Percentiles rank a stretch among this genome's conserved stretches.
Evolutionary conservation across 2,888 invertebrate genomes (phyloP).

Genomic region (Polyommatus iphigenia): DNA sequence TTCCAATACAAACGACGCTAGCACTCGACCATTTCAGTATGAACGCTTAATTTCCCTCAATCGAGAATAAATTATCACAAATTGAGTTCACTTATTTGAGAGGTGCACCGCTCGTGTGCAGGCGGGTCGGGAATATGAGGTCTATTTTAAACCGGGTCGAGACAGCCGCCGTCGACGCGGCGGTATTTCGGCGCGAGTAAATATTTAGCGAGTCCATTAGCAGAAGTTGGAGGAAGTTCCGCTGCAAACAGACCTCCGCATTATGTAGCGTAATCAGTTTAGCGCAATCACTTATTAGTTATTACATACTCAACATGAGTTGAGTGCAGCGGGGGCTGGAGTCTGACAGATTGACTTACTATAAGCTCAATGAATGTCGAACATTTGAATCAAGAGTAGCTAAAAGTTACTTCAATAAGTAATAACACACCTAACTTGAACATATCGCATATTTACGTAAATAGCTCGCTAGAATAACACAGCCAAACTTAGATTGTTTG

Average conservation of each 20-base stretch:
- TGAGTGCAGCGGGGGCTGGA: background rate
- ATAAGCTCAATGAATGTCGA: background rate
- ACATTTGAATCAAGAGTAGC: background rate
- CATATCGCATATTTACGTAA: background rate
- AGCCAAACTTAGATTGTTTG: background rate
- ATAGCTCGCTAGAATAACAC: background rate
- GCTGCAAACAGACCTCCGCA: background rate
- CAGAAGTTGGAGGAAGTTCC: background rate
- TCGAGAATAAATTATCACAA: background rate
- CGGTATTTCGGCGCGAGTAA: background rate
- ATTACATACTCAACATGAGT: background rate
- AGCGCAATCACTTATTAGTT: background rate
- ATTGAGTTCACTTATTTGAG: background rate
- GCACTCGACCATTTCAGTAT: background rate
- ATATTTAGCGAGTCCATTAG: constrained; percentile 5
- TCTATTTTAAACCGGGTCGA: background rate
- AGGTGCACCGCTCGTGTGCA: background rate
- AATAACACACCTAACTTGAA: background rate
- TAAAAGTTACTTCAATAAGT: background rate
- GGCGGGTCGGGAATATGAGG: background rate
- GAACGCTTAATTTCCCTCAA: background rate
- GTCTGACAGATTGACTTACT: background rate
- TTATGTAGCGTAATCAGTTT: background rate
- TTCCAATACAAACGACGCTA: background rate
- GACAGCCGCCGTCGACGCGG: constrained; percentile 1